These are phyloP conservation scores for Gibbula magus DNA, from an alignment of 2,888 invertebrate genomes.

Conservation along the genomic window DNA sequence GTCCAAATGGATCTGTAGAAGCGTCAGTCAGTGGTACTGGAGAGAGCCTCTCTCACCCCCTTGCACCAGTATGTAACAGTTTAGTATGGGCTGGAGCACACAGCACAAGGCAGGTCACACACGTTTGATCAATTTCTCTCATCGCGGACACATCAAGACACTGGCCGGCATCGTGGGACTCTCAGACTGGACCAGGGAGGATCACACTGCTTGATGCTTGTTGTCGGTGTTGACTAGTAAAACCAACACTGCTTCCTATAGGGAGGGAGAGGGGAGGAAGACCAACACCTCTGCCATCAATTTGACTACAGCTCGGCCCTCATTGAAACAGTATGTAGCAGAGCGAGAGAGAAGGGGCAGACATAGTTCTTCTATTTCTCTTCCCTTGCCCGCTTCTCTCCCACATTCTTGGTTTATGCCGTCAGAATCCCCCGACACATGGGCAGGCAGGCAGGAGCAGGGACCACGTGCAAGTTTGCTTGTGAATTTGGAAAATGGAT, in stretches of 20 bases:
- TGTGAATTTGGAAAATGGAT: constrained; percentile 20
- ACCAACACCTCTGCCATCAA: constrained; percentile 1
- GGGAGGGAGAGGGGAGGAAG: background rate
- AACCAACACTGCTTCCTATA: background rate
- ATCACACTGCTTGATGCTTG: background rate
- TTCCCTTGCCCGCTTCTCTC: constrained; percentile 3
- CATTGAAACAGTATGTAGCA: constrained; percentile 24
- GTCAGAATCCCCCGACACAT: constrained; percentile 10
- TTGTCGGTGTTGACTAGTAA: constrained; percentile 1
- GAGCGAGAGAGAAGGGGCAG: constrained; percentile 7
- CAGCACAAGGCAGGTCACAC: constrained; percentile 9
- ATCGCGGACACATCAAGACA: constrained; percentile 21
- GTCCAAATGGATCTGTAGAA: background rate
- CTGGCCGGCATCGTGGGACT: constrained; percentile 1
- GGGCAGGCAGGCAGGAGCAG: background rate
- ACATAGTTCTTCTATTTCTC: background rate
- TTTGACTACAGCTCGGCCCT: background rate
- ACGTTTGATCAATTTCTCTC: constrained; percentile 19
- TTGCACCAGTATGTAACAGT: constrained; percentile 10
- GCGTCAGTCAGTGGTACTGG: no score
- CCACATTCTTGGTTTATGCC: constrained; percentile 13
- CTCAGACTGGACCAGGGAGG: background rate
- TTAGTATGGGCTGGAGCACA: constrained; percentile 8
- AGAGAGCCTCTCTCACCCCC: background rate
- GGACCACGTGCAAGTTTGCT: constrained; percentile 18